Conservation (phyloP, 1,140 invertebrate genomes). For the Aphidius gifuensis region DNA sequence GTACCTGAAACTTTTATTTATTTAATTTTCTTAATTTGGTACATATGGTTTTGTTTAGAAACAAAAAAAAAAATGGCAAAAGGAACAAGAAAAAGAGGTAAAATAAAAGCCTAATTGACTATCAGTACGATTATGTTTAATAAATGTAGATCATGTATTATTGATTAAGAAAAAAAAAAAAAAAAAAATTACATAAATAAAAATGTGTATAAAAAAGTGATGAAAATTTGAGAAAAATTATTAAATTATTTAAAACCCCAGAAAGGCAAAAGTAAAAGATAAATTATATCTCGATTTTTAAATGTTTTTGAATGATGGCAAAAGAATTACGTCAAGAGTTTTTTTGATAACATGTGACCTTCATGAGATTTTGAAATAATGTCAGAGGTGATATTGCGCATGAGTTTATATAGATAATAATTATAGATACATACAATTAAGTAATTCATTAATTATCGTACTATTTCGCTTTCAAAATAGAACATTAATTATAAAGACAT, state of each 20-base stretch:
- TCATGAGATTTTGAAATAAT: conserved; percentile 11
- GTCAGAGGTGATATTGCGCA: conserved; percentile 16
- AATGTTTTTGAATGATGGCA: not conserved
- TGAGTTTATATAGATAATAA: not conserved
- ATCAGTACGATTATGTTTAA: not conserved
- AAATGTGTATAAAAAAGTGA: conserved; percentile 1
- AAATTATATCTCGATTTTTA: not conserved
- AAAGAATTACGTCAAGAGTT: conserved; percentile 14
- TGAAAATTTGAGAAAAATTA: not conserved
- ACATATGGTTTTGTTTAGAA: too few relatives aligned
- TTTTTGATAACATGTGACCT: conserved; percentile 1
- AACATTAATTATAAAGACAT: too few relatives aligned
- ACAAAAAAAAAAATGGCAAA: too few relatives aligned
- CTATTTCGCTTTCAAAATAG: too few relatives aligned
- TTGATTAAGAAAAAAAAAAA: not conserved
- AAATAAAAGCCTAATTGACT: too few relatives aligned
- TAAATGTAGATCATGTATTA: conserved; percentile 7
- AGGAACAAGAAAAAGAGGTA: too few relatives aligned
- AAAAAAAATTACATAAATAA: not conserved
- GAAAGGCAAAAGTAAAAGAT: not conserved
- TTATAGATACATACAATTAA: not conserved
- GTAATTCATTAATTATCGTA: too few relatives aligned
- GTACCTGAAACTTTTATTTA: too few relatives aligned
- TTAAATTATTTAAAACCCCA: conserved; percentile 1
- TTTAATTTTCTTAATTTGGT: too few relatives aligned